Base-by-base conservation (phyloP, 2,113 vertebrate species). In the Pelusios castaneus region DNA sequence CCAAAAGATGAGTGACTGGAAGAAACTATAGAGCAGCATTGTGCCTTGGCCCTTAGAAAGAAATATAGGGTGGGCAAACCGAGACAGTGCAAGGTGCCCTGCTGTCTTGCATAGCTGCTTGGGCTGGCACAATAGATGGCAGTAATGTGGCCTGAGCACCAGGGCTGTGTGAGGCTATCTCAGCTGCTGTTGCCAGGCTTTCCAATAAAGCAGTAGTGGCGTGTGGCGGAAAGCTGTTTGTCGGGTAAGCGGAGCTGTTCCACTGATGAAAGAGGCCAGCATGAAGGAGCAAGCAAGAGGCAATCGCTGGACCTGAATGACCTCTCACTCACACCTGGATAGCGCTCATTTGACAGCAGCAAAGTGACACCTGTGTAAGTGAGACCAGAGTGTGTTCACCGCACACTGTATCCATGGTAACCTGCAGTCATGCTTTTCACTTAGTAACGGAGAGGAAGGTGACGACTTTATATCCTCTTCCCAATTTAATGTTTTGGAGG, bases 321-420 rank as follows among this genome's bases (percentile, higher is more conserved):
- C 54, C 70, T 43, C 12, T 83, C 10, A 7, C 38, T 54, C 41
- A 83, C 45, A 67, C 51, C 47, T 17, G 34, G 5, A 1, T 47
- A 34, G 45, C 21, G 8, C 21, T 93, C 5, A 34, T 56, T 34
- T 92, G 52, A 1, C 47, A 67, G 13, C 52, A 19, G 90, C 56
- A 82, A 60, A 73, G 43, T 29, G 85, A 60, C 52, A 70, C 9
- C 1, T 0, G 2, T 51, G n/a, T 58, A 3, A 0, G 31, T 75
- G 31, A 82, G 41, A 70, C 41, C 11, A 0, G 2, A 4, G 17
- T 52, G 34, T 19, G 5, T 38, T 82, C 87, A 27, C 51, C 34
- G 7, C 2, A 0, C 0, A 0, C 45, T 3, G 0, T 80, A 6
- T 45, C 22, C 34, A 10, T 79, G 47, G 29, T 52, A 56, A 19